These are phyloP conservation scores for Pempheris klunzingeri DNA, from an alignment of 2,797 vertebrate genomes.

Conservation along the genomic window DNA sequence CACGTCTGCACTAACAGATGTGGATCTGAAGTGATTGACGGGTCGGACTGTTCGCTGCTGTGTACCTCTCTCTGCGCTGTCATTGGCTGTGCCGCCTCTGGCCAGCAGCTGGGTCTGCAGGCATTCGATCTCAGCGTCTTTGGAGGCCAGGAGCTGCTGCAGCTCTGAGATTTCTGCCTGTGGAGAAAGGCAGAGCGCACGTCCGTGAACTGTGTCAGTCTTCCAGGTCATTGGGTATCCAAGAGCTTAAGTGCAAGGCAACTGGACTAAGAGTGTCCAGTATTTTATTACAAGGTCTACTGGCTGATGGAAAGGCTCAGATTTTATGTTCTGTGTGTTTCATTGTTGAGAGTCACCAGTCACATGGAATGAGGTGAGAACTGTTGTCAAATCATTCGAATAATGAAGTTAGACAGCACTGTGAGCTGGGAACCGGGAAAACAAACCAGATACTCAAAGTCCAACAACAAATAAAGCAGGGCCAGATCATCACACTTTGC, in stretches of 20 bases:
- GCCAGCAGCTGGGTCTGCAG: slow-evolving; percentile 92
- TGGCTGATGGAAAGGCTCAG: background rate
- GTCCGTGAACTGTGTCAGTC: slow-evolving; percentile 24
- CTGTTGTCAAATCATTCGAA: background rate
- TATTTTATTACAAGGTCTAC: background rate
- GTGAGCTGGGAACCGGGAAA: background rate
- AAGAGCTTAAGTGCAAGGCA: background rate
- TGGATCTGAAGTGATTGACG: slow-evolving; percentile 3
- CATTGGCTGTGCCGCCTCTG: slow-evolving; percentile 82
- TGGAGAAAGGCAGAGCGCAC: slow-evolving; percentile 45
- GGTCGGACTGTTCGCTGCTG: slow-evolving; percentile 19
- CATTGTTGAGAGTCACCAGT: background rate
- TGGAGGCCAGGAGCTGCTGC: slow-evolving; percentile 91
- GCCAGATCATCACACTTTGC: background rate
- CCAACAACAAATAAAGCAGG: background rate
- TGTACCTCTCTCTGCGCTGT: slow-evolving; percentile 92
- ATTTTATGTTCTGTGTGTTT: background rate
- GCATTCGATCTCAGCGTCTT: slow-evolving; percentile 94
- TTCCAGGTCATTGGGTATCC: slow-evolving; percentile 35
- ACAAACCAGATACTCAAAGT: background rate
- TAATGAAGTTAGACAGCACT: background rate
- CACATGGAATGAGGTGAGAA: background rate
- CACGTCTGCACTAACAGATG: slow-evolving; percentile 30
- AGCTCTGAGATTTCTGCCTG: slow-evolving; percentile 94
- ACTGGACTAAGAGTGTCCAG: background rate